Conservation (phyloP, 1,140 invertebrate species). For the Elymnias hypermnestra region DNA sequence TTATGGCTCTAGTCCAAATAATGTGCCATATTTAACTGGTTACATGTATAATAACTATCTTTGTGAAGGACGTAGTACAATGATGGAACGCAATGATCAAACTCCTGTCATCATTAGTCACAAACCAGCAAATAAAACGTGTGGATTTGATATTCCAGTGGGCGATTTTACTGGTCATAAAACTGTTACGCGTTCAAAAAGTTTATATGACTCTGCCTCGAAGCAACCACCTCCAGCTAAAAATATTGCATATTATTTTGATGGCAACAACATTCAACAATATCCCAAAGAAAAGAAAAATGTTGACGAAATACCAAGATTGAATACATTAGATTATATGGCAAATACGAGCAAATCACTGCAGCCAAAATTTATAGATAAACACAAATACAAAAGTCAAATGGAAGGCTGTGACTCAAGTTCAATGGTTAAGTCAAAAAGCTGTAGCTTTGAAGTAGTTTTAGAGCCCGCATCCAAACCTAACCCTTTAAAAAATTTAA, state of each 20-base stretch:
- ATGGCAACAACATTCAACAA: conserved; percentile 66
- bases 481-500: conserved; percentile 63
- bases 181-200: conserved; percentile 66
- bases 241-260: conserved; percentile 77
- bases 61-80: conserved; percentile 44
- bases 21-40: conserved; percentile 51
- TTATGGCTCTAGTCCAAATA: conserved; percentile 79
- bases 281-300: conserved; percentile 54
- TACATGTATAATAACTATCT: conserved; percentile 72
- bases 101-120: conserved; percentile 22
- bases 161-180: conserved; percentile 55
- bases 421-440: conserved; percentile 68
- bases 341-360: conserved; percentile 70
- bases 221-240: conserved; percentile 57
- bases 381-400: conserved; percentile 65
- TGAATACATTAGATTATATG: conserved; percentile 75
- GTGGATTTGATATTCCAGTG: conserved; percentile 53
- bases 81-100: conserved; percentile 30
- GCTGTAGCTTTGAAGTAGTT: conserved; percentile 74
- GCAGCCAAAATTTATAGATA: conserved; percentile 61
- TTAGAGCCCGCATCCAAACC: conserved; percentile 68
- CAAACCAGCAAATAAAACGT: conserved; percentile 50
- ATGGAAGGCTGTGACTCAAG: conserved; percentile 67
- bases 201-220: conserved; percentile 65
- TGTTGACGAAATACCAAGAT: conserved; percentile 74